These are phyloP conservation scores for Agonum fuliginosum DNA, from an alignment of 2,888 invertebrate species.

Conservation along the genomic window DNA sequence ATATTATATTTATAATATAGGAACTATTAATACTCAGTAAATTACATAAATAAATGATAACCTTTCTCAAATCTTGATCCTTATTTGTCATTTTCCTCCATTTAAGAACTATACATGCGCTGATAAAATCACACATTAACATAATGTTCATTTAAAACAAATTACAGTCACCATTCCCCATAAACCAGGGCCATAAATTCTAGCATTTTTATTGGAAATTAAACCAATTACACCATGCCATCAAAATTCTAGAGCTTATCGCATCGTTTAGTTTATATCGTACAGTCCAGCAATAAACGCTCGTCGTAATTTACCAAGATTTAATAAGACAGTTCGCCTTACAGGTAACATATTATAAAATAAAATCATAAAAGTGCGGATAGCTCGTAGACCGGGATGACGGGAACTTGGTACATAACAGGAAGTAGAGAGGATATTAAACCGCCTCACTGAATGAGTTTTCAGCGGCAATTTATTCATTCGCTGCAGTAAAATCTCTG, in stretches of 20 bases:
- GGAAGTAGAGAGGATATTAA: constrained; percentile 45
- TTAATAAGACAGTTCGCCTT: constrained; percentile 33
- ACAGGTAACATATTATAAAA: constrained; percentile 49
- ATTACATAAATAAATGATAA: no score
- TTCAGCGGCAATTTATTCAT: constrained; percentile 57
- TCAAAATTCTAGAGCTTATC: not conserved
- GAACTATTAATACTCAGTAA: no score
- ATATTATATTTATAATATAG: no score
- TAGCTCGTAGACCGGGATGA: no score
- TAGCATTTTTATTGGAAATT: constrained; percentile 4
- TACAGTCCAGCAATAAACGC: constrained; percentile 14
- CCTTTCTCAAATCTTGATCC: no score
- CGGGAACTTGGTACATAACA: constrained; percentile 13
- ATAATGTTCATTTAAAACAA: not conserved
- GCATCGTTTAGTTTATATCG: constrained; percentile 7
- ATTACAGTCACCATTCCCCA: not conserved
- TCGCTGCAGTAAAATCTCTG: constrained; percentile 54
- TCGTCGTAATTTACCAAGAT: constrained; percentile 1
- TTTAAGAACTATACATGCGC: no score
- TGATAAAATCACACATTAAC: not conserved
- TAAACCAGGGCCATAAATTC: not conserved
- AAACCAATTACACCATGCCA: constrained; percentile 5
- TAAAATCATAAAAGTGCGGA: constrained; percentile 40
- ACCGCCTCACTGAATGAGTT: constrained; percentile 50
- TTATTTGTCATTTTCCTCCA: no score